Base-by-base conservation (phyloP, 2,888 invertebrate species). In the Rotaria magnacalcarata region DNA sequence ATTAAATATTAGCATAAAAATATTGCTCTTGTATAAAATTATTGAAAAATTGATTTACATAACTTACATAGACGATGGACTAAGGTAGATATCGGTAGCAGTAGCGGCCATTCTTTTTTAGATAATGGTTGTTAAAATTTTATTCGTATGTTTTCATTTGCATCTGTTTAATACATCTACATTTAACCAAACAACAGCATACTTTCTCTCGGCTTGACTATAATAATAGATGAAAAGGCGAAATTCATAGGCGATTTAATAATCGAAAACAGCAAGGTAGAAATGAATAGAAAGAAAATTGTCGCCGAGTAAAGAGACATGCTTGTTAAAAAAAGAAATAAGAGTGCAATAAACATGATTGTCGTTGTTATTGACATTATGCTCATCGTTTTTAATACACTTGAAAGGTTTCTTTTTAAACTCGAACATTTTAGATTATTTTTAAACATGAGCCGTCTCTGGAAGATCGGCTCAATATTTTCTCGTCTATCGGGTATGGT, bases 401-500 rank as follows among this genome's bases (percentile, higher is more conserved):
- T 67, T 27, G 16, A 2, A 67, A 41, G 67, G 67, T 19, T 16
- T 67, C 34, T 34, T 34, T 67, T 67, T 11, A 50, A 27, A 67
- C 3, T 67, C 67, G 67, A 67, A 11, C 10, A 14, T 67, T 67
- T 7, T 67, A 67, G 67, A 67, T 67, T 67, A 67, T 34, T 27
- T 34, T 34, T 34, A 16, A 41, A 7, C 10, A 80, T 80, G 80
- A 84, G 84, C 54, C 84, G 84, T 50, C 27, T 84, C 7, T 56
- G 56, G 52, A 52, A 56, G 34, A 16, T 84, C 21, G 84, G 84
- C 14, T 54, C 84, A 52, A 84, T 84, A 8, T 84, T 52, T 84
- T 54, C 84, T 56, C 52, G 84, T 47, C 11, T 84, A 34, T 54
- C 52, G 4, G 84, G 84, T 34, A 34, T 84, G 47, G 54, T 84